phyloP scores from a whole-genome alignment of 2,888 invertebrate species.

The Meliscaeva auricollis region DNA sequence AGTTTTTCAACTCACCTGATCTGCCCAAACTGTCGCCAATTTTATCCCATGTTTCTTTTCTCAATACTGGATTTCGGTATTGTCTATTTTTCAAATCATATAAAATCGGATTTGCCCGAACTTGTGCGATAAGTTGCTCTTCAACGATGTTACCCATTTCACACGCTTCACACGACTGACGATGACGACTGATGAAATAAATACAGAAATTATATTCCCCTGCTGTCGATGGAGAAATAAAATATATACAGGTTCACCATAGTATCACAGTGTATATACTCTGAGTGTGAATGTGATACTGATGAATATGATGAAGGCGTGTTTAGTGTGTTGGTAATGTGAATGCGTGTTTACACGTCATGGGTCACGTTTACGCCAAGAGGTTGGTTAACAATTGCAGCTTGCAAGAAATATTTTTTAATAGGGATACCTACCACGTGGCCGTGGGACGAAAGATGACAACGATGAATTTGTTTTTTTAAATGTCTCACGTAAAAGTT shows the following conservation, averaged over 20 bases:
- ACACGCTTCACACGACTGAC: constrained; percentile 35
- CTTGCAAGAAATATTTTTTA: too few species aligned
- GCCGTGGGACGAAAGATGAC: too few species aligned
- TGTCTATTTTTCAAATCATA: neutral
- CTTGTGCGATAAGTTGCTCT: neutral
- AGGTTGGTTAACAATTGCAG: too few species aligned
- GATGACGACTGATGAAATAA: neutral
- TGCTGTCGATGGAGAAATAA: neutral
- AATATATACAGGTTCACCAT: neutral
- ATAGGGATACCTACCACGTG: too few species aligned
- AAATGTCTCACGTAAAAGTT: too few species aligned
- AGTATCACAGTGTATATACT: too few species aligned
- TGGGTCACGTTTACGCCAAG: too few species aligned
- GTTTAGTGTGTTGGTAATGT: too few species aligned
- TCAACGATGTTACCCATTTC: constrained; percentile 5
- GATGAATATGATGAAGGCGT: too few species aligned
- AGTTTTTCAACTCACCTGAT: constrained; percentile 11
- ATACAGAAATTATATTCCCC: neutral
- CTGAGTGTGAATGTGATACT: too few species aligned
- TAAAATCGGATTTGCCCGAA: neutral
- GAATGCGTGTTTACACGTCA: too few species aligned
- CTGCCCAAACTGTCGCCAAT: neutral
- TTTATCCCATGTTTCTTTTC: constrained; percentile 8
- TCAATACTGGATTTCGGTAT: neutral
- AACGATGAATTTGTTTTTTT: too few species aligned